Conservation (phyloP, 2,113 vertebrate genomes). For the Strix aluco region DNA sequence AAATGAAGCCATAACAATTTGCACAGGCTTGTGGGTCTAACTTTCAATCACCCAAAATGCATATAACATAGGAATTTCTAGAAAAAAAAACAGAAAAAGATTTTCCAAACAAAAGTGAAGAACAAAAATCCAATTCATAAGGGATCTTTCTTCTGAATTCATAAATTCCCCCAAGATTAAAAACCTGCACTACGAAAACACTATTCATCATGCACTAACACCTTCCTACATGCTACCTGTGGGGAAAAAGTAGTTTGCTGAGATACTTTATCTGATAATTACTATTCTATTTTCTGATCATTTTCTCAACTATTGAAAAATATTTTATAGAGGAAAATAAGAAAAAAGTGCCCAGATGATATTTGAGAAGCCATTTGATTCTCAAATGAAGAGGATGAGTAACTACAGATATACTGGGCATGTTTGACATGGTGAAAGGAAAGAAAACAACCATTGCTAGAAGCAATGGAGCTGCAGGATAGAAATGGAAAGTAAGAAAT, state of each 20-base stretch:
- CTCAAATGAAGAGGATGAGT: neutral
- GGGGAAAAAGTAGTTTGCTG: neutral
- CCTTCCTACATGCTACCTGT: neutral
- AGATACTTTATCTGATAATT: constrained; percentile 16
- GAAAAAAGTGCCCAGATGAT: neutral
- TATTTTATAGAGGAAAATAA: neutral
- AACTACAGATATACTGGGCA: neutral
- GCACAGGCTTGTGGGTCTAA: neutral
- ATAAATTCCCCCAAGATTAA: neutral
- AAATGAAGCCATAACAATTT: neutral
- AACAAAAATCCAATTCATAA: neutral
- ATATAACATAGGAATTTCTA: neutral
- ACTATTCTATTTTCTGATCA: neutral
- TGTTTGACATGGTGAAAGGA: neutral
- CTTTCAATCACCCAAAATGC: neutral
- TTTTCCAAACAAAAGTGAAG: neutral
- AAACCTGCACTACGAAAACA: neutral
- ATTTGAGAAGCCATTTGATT: neutral
- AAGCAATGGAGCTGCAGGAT: neutral
- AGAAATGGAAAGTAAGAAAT: neutral
- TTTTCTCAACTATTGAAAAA: neutral
- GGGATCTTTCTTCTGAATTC: neutral
- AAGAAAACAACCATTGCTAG: neutral
- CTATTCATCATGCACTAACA: neutral
- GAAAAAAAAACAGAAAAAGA: neutral